Evolutionary conservation across 2,888 invertebrate genomes (phyloP).

Genomic region (Noctua comes): DNA sequence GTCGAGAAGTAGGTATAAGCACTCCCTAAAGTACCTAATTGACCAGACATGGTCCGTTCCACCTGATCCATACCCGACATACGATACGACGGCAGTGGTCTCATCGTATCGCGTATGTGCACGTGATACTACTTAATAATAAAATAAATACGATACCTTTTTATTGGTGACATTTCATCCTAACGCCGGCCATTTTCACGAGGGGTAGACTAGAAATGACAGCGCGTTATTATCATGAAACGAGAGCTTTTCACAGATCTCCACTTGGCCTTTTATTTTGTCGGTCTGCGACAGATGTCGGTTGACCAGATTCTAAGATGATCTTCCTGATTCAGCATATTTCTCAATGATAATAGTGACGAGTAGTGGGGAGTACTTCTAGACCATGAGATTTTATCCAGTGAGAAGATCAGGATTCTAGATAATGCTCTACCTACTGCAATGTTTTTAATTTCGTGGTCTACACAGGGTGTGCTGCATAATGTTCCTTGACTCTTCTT

Average conservation of each 20-base stretch:
- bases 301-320: not conserved
- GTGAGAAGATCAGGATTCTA: not conserved
- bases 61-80: not conserved
- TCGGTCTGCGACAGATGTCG: not conserved
- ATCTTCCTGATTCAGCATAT: not conserved
- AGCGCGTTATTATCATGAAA: not conserved
- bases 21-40: not conserved
- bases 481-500: not conserved
- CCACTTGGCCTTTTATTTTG: not conserved
- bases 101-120: not conserved
- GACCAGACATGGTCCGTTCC: not conserved
- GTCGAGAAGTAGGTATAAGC: not conserved
- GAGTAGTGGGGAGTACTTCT: not conserved
- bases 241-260: not conserved
- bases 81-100: not conserved
- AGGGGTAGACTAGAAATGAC: not conserved
- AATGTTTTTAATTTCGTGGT: not conserved
- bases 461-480: not conserved
- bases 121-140: not conserved
- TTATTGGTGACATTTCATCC: not conserved
- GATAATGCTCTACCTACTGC: not conserved
- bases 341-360: not conserved
- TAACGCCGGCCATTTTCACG: not conserved
- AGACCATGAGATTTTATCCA: not conserved
- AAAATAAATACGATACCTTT: not conserved